A percentile compares a stretch with the other conserved stretches of the same genome.
Conservation (phyloP, 2,888 invertebrate species). For the Apoderus coryli region DNA sequence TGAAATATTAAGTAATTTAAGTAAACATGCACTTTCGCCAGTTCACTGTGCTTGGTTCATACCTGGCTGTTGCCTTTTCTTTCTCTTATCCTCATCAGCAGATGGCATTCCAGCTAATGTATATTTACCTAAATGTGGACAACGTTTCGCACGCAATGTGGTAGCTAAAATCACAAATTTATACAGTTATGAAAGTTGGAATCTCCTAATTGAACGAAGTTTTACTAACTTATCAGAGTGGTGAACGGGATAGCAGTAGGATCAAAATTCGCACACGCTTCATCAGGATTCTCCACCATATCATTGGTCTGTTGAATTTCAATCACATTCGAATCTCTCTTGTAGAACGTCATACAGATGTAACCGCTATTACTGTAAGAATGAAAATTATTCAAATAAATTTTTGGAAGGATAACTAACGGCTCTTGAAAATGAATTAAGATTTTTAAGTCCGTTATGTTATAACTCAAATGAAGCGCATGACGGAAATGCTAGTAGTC, state of each 20-base stretch:
- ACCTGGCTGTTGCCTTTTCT: conserved; percentile 36
- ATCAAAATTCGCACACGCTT: conserved; percentile 47
- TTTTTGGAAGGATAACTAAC: too few species aligned
- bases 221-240: conserved; percentile 52
- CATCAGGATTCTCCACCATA: conserved; percentile 44
- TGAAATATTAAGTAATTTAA: too few species aligned
- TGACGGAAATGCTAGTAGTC: too few species aligned
- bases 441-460: too few species aligned
- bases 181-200: conserved; percentile 1
- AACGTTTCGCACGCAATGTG: conserved; percentile 44
- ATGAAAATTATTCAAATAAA: conserved; percentile 9
- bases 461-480: too few species aligned
- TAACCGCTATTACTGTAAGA: conserved; percentile 61
- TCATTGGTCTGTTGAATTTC: conserved; percentile 51
- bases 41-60: too few species aligned
- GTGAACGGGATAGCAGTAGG: conserved; percentile 39
- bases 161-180: conserved; percentile 38
- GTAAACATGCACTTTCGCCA: too few species aligned
- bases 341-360: conserved; percentile 61
- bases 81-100: conserved; percentile 27
- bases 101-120: conserved; percentile 30
- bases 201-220: too few species aligned
- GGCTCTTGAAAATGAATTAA: too few species aligned
- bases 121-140: conserved; percentile 56
- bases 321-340: conserved; percentile 54